Conservation (phyloP, 2,797 vertebrate genomes). For the Antrozous pallidus region DNA sequence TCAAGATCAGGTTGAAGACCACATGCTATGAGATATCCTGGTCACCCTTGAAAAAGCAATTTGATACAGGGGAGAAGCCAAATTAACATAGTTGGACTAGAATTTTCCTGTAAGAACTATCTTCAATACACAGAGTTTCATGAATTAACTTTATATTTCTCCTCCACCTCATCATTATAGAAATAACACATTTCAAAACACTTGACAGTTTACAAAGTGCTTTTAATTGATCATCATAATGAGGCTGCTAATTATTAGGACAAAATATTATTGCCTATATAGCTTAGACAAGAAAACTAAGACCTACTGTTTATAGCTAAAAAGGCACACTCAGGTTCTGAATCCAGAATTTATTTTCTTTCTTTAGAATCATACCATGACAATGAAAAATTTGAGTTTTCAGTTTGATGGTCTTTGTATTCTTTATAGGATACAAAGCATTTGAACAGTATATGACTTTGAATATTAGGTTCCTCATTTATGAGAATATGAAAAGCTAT, state of each 20-base stretch:
- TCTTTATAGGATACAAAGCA: slow-evolving; percentile 43
- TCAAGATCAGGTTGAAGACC: fast-evolving
- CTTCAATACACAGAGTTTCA: background rate
- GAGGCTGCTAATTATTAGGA: slow-evolving; percentile 46
- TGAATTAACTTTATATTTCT: background rate
- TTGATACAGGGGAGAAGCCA: background rate
- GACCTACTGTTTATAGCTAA: background rate
- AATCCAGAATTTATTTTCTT: background rate
- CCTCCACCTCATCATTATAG: slow-evolving; percentile 12
- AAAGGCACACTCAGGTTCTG: background rate
- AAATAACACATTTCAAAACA: slow-evolving; percentile 44
- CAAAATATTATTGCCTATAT: background rate
- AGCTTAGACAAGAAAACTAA: slow-evolving; percentile 28
- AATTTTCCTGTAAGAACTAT: background rate
- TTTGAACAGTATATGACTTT: slow-evolving; percentile 62
- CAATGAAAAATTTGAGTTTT: slow-evolving; percentile 41
- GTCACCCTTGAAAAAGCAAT: background rate
- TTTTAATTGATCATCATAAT: slow-evolving; percentile 36
- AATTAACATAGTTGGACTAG: background rate
- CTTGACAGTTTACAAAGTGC: slow-evolving; percentile 35
- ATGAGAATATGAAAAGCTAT: slow-evolving; percentile 49
- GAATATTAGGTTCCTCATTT: slow-evolving; percentile 48
- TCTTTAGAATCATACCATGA: background rate
- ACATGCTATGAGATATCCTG: fast-evolving
- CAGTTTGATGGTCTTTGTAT: slow-evolving; percentile 66